phyloP scores from a whole-genome alignment of 2,797 vertebrate species.

The Setipinna tenuifilis region DNA sequence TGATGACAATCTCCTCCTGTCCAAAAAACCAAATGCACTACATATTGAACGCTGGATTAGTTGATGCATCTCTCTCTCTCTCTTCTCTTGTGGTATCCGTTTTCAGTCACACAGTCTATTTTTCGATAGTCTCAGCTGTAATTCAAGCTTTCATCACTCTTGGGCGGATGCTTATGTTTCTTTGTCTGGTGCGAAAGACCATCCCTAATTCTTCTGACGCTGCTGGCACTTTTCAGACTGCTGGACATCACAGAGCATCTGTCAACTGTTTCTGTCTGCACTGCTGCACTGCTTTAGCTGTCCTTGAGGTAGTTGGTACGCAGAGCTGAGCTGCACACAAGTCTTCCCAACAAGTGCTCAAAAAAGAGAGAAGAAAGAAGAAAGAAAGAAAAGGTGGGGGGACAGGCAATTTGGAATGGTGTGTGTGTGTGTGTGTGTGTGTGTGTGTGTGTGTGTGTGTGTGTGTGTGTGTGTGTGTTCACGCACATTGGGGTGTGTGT shows the following conservation, averaged over 20 bases:
- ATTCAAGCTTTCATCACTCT: conserved; percentile 1
- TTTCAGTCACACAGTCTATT: background rate
- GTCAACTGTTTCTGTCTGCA: background rate
- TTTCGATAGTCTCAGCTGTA: background rate
- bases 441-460: too few relatives aligned
- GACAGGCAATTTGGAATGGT: conserved; percentile 18
- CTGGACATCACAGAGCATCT: background rate
- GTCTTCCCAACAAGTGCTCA: background rate
- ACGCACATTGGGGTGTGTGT: too few relatives aligned
- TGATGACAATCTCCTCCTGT: conserved; percentile 50
- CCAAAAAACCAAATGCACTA: conserved; percentile 40
- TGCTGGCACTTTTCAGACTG: background rate
- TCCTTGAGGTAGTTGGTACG: conserved; percentile 10
- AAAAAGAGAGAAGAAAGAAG: too few relatives aligned
- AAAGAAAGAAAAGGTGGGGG: background rate
- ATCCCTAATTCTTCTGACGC: background rate
- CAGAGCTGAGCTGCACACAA: background rate
- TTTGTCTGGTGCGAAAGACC: background rate
- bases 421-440: background rate
- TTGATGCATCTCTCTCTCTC: background rate
- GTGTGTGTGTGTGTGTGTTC: background rate
- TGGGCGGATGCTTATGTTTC: background rate
- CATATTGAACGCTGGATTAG: conserved; percentile 31
- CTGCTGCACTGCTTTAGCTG: background rate
- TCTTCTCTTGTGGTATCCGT: background rate